Evolutionary conservation across 2,888 invertebrate genomes (phyloP).

Genomic region (Megaustenia siamemsis): DNA sequence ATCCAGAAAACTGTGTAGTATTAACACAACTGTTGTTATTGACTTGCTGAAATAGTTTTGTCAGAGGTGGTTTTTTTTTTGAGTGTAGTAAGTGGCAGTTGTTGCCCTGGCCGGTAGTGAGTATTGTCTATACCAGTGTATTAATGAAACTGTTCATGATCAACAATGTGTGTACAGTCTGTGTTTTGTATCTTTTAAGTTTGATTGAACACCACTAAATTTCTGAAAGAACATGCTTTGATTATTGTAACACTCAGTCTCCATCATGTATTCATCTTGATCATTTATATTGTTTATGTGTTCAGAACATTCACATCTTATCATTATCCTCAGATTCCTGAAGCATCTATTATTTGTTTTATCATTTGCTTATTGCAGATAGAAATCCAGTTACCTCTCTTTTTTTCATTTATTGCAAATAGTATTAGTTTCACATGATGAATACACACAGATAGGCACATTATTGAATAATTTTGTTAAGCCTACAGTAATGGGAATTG

Average conservation of each 20-base stretch:
- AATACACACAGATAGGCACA: too few relatives aligned
- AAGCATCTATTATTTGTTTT: too few relatives aligned
- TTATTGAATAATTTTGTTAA: too few relatives aligned
- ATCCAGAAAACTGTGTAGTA: not conserved
- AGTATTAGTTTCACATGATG: too few relatives aligned
- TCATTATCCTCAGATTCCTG: too few relatives aligned
- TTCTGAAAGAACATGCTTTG: not conserved
- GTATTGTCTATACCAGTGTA: not conserved
- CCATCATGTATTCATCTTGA: not conserved
- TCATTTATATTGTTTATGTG: not conserved
- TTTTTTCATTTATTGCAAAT: too few relatives aligned
- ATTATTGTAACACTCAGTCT: not conserved
- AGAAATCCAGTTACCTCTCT: too few relatives aligned
- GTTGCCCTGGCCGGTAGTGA: not conserved
- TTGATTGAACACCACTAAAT: not conserved
- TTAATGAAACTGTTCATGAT: not conserved
- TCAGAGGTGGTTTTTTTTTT: not conserved
- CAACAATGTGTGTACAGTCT: not conserved
- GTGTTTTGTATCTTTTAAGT: not conserved
- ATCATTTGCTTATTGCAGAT: too few relatives aligned
- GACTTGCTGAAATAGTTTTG: not conserved
- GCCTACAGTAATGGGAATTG: too few relatives aligned
- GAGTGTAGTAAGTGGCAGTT: not conserved
- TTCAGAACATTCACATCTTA: not conserved
- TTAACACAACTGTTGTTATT: not conserved